Conservation (phyloP, 2,888 invertebrate species). For the Neoaliturus tenellus region DNA sequence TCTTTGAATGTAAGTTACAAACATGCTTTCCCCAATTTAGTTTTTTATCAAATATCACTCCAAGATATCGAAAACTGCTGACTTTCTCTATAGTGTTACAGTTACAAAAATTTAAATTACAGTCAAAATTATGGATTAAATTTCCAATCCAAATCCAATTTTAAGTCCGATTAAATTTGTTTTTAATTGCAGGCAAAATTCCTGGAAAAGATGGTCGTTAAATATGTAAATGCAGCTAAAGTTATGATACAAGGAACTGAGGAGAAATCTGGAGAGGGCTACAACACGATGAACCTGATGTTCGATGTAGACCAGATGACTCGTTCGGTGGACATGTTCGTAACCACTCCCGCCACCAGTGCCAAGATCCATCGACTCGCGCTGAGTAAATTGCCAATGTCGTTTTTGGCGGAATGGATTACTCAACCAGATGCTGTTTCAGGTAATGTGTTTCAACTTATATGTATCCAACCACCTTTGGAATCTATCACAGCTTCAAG, state of each 20-base stretch:
- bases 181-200: slow-evolving; percentile 9
- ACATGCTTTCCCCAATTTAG: too few species aligned
- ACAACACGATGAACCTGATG: not conserved
- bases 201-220: slow-evolving; percentile 1
- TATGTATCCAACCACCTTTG: too few species aligned
- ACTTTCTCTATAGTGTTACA: too few species aligned
- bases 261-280: slow-evolving; percentile 16
- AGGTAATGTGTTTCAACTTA: too few species aligned
- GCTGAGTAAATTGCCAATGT: slow-evolving; percentile 10
- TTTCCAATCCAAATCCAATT: too few species aligned
- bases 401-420: not conserved
- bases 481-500: too few species aligned
- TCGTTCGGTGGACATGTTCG: not conserved
- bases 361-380: not conserved
- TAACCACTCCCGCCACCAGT: slow-evolving; percentile 14
- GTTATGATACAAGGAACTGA: slow-evolving; percentile 19
- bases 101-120: too few species aligned
- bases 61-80: too few species aligned
- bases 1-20: too few species aligned
- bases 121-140: too few species aligned
- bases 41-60: too few species aligned
- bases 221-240: slow-evolving; percentile 23
- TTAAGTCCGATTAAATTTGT: too few species aligned
- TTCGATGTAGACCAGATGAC: not conserved
- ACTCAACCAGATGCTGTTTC: not conserved